A percentile compares a stretch with the other conserved stretches of the same genome.
Conservation (phyloP, 53 echinoderm and acorn worm species). For the Paracentrotus lividus region DNA sequence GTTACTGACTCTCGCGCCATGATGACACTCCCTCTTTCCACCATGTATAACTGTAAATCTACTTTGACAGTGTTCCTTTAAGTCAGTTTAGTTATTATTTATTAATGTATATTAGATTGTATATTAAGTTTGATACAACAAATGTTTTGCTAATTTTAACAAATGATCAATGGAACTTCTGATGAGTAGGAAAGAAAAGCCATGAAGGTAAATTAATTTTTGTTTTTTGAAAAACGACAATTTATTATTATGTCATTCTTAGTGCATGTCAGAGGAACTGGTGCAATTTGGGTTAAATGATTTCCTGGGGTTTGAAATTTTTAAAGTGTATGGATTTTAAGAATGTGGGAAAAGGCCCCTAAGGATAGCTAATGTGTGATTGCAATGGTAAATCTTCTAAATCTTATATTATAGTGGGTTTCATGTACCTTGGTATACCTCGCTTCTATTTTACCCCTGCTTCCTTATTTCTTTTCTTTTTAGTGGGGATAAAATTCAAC, state of each 20-base stretch:
- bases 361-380: background rate
- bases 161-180: conserved; percentile 2
- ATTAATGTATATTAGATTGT: background rate
- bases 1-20: too few relatives aligned
- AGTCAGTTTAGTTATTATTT: background rate
- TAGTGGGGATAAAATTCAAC: too few relatives aligned
- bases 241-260: too few relatives aligned
- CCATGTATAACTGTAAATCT: background rate
- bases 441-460: background rate
- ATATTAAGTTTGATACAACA: background rate
- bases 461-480: too few relatives aligned
- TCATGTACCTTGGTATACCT: too few relatives aligned
- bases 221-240: background rate
- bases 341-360: background rate
- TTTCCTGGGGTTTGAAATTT: background rate
- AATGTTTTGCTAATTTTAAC: conserved; percentile 23
- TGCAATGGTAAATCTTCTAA: background rate
- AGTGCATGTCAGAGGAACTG: background rate
- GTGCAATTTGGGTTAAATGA: background rate
- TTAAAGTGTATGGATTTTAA: background rate
- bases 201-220: conserved; percentile 33
- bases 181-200: conserved; percentile 52
- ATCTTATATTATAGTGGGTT: background rate
- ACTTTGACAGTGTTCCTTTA: background rate
- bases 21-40: too few relatives aligned